Evolutionary conservation across 2,113 vertebrate genomes (phyloP).

Genomic region (Ancistrus triradiatus): DNA sequence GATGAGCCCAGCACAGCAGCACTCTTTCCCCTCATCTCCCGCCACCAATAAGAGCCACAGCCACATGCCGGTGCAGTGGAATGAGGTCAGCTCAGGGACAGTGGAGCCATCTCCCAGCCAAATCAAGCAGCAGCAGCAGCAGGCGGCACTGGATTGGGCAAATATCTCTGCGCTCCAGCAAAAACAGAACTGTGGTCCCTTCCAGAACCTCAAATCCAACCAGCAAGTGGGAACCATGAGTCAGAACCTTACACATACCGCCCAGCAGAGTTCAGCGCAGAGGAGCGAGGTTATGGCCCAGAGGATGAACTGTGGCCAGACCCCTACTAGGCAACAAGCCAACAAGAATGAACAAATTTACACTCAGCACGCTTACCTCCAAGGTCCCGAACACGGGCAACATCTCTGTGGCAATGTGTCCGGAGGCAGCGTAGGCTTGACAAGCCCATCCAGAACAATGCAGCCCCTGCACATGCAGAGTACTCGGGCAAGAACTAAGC

Average conservation of each 20-base stretch:
- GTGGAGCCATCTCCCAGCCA: slow-evolving; percentile 64
- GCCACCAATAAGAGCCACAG: slow-evolving; percentile 57
- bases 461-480: slow-evolving; percentile 60
- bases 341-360: slow-evolving; percentile 43
- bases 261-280: slow-evolving; percentile 57
- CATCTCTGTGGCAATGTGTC: slow-evolving; percentile 60
- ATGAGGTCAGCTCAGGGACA: slow-evolving; percentile 78
- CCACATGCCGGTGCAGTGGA: slow-evolving; percentile 79
- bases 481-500: slow-evolving; percentile 63
- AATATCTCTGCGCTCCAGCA: slow-evolving; percentile 73
- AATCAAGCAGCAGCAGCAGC: slow-evolving; percentile 51
- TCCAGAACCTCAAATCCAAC: slow-evolving; percentile 62
- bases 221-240: slow-evolving; percentile 66
- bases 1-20: slow-evolving; percentile 52
- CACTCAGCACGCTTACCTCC: slow-evolving; percentile 60
- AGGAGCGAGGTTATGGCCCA: slow-evolving; percentile 57
- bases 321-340: slow-evolving; percentile 60
- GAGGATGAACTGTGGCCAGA: slow-evolving; percentile 66
- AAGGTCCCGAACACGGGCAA: slow-evolving; percentile 53
- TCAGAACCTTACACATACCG: slow-evolving; percentile 53
- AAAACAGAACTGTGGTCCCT: slow-evolving; percentile 77
- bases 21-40: slow-evolving; percentile 26
- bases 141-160: slow-evolving; percentile 59
- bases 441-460: slow-evolving; percentile 48
- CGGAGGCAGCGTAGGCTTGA: slow-evolving; percentile 1